These are phyloP conservation scores for Pteropus rufus DNA, from an alignment of 2,797 vertebrate genomes.

Conservation along the genomic window DNA sequence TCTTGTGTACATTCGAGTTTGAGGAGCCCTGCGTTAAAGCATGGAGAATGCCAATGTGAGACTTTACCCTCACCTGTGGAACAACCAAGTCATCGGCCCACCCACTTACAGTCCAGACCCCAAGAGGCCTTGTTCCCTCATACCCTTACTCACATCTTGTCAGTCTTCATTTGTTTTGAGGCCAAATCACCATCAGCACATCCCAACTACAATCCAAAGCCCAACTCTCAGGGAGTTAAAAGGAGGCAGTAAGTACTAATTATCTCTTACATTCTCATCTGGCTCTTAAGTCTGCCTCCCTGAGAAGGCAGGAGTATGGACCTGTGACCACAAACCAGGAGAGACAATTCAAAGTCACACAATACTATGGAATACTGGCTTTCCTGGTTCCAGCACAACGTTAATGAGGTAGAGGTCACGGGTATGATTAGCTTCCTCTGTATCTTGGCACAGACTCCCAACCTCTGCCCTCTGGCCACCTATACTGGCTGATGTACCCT, in stretches of 20 bases:
- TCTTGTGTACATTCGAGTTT: not conserved
- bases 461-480: not conserved
- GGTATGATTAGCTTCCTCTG: slow-evolving; percentile 67
- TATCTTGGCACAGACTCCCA: slow-evolving; percentile 39
- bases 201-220: not conserved
- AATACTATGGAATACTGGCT: slow-evolving; percentile 2
- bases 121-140: not conserved
- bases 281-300: not conserved
- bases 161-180: not conserved
- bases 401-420: slow-evolving; percentile 63
- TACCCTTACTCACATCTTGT: not conserved
- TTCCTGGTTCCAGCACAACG: slow-evolving; percentile 3
- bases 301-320: not conserved
- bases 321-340: not conserved
- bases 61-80: not conserved
- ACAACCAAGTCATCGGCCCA: not conserved
- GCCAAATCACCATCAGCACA: not conserved
- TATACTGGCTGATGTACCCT: not conserved
- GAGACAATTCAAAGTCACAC: slow-evolving; percentile 58
- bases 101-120: not conserved
- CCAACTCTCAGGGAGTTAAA: not conserved
- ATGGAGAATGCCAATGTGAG: not conserved
- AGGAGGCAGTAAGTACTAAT: not conserved
- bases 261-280: not conserved
- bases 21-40: not conserved